Base-by-base conservation (phyloP, 1,140 invertebrate genomes). In the Drosophila miranda region DNA sequence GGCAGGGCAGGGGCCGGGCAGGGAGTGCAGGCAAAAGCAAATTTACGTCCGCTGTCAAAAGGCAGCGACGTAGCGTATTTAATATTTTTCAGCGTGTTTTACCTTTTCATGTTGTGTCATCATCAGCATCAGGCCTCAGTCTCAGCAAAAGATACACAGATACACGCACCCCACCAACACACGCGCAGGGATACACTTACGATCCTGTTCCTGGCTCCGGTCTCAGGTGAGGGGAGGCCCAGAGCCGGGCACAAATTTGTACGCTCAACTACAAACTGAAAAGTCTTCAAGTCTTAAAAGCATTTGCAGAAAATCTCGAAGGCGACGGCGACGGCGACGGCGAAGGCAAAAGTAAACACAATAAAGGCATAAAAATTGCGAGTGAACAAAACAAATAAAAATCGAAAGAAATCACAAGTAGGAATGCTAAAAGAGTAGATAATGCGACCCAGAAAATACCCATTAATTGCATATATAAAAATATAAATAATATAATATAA, bases 101-200 rank as follows among this genome's bases (percentile, higher is more conserved):
- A 89, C 86, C 86, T 86, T 89, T 89, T 89, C 86, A 89, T 89
- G 86, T 89, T 89, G 86, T 89, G 86, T 89, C 86, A 89, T 89
- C 86, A 84, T 89, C 86, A 89, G 82, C 78, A 68, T 75, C 84
- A 74, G 52, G 62, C 44, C 34, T 52, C 28, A 13, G 30, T 11
- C 34, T 21, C 48, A 46, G 45, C 49, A 43, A 43, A 49, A 78
- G 74, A 77, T 60, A 60, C 16, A 19, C 61, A 64, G 62, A 73
- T 57, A 74, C 58, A 71, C 55, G 60, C 66, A 59, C 42, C 19
- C 23, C 66, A 59, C 42, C 19, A 30, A 57, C 21, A 58, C 51
- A 71, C 16, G 48, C 58, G 23, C 50, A 41, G n/a, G 41, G 49
- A 60, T 58, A 44, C 46, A 51, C 38, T 42, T 49, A 57, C 74